Evolutionary conservation across 1,140 invertebrate genomes (phyloP).

Genomic region (Camponotus pennsylvanicus): DNA sequence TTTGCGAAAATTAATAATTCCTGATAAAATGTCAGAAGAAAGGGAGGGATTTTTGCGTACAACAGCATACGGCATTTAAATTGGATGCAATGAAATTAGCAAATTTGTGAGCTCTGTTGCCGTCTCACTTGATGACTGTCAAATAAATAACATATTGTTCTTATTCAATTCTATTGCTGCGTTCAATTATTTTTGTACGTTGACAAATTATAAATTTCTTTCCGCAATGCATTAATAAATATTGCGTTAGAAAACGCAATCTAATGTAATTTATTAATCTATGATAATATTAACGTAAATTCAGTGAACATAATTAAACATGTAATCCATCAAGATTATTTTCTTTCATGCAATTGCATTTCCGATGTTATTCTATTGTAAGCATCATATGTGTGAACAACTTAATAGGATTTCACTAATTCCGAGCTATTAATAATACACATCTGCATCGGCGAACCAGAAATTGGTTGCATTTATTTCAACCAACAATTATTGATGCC

Average conservation of each 20-base stretch:
- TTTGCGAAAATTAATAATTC: slow-evolving; percentile 51
- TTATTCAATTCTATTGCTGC: background rate
- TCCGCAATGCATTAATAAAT: background rate
- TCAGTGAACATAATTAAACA: background rate
- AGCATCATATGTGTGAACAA: background rate
- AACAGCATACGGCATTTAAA: slow-evolving; percentile 39
- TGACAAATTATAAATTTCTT: slow-evolving; percentile 8
- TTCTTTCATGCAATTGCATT: background rate
- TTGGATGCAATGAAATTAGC: background rate
- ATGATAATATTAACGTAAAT: slow-evolving; percentile 4
- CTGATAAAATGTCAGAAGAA: background rate
- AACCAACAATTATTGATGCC: slow-evolving; percentile 16
- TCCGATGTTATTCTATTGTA: background rate
- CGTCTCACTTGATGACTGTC: background rate
- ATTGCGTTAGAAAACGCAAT: slow-evolving; percentile 20
- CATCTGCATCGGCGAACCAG: background rate
- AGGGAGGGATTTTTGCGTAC: background rate
- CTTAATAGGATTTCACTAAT: background rate
- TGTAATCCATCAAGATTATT: slow-evolving; percentile 21
- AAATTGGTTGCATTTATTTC: slow-evolving; percentile 33
- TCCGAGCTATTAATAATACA: slow-evolving; percentile 5
- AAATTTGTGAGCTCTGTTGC: background rate
- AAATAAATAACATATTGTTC: slow-evolving; percentile 6
- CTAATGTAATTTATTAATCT: slow-evolving; percentile 11
- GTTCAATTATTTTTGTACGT: background rate